phyloP scores from a whole-genome alignment of 2,888 invertebrate genomes.

The Netelia virgata region DNA sequence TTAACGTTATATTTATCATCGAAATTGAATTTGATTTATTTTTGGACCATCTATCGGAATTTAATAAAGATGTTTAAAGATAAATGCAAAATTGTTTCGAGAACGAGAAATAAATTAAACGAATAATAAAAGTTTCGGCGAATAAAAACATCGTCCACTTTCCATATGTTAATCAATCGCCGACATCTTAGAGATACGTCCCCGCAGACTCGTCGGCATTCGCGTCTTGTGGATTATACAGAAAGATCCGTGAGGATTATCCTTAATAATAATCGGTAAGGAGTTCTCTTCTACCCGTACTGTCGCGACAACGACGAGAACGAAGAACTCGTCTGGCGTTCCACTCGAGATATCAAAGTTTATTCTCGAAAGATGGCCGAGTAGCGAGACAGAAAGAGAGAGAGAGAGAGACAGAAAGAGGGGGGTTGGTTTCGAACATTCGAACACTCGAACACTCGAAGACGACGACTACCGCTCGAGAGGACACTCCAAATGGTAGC shows the following conservation, averaged over 20 bases:
- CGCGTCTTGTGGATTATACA: constrained; percentile 38
- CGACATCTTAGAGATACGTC: constrained; percentile 4
- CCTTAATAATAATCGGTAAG: constrained; percentile 58
- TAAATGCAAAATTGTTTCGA: too few species aligned
- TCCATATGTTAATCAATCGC: constrained; percentile 58
- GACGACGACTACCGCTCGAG: constrained; percentile 14
- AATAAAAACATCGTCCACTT: constrained; percentile 17
- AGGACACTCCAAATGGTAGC: constrained; percentile 33
- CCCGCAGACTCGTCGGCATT: constrained; percentile 15
- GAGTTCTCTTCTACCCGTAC: constrained; percentile 3
- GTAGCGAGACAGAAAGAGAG: constrained; percentile 8
- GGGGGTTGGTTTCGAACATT: constrained; percentile 45
- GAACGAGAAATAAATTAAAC: constrained; percentile 4
- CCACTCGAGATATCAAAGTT: constrained; percentile 67
- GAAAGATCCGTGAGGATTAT: constrained; percentile 52
- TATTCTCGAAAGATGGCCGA: constrained; percentile 52
- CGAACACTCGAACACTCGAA: constrained; percentile 40
- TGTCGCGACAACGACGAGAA: constrained; percentile 31
- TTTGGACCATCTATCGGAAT: neutral
- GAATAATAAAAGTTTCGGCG: constrained; percentile 14
- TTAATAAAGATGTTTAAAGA: neutral
- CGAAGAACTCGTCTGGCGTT: neutral
- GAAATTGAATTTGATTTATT: neutral
- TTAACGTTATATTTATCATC: too few species aligned
- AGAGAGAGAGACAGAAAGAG: neutral